Conservation (phyloP, 2,888 invertebrate genomes). For the Athalia cordata region DNA sequence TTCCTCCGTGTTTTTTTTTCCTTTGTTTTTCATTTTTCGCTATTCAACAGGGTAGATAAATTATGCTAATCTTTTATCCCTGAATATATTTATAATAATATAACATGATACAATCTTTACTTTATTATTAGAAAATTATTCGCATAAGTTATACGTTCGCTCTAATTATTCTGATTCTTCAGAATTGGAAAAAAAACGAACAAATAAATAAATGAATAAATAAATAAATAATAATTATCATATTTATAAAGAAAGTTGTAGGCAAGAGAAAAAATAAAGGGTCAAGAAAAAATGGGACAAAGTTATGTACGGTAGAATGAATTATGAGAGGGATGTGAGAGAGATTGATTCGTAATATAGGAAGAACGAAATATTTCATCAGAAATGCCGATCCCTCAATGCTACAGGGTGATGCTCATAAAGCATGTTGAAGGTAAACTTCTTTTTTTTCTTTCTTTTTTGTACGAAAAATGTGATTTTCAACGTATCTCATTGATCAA, state of each 20-base stretch:
- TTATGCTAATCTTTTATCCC: no score
- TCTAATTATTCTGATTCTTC: no score
- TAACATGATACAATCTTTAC: no score
- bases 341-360: slow-evolving; percentile 1
- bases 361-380: slow-evolving; percentile 31
- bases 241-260: neutral
- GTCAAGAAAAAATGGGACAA: neutral
- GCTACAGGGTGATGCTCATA: neutral
- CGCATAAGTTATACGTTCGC: no score
- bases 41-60: no score
- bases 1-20: no score
- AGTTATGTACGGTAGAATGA: neutral
- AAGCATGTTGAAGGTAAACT: no score
- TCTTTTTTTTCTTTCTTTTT: neutral
- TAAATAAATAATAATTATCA: no score
- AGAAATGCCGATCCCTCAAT: slow-evolving; percentile 12
- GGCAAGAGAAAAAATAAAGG: neutral
- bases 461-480: neutral
- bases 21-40: no score
- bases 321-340: neutral
- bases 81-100: no score
- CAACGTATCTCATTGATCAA: neutral
- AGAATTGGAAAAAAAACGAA: neutral
- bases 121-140: no score
- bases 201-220: neutral